phyloP scores from a whole-genome alignment of 92 coral and sea anemone genomes.

The Paramuricea clavata region DNA sequence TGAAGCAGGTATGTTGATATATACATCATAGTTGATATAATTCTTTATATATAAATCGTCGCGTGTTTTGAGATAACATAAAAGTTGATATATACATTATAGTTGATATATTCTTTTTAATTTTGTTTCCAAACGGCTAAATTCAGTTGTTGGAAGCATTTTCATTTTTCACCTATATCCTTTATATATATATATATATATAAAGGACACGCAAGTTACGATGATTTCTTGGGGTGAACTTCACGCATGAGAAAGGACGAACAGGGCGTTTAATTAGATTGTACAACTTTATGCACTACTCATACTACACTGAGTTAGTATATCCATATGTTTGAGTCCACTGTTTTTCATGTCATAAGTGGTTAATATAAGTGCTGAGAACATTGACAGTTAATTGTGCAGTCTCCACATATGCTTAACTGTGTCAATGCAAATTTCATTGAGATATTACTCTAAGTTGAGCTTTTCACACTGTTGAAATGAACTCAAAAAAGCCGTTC shows the following conservation, averaged over 20 bases:
- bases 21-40: background rate
- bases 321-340: background rate
- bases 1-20: conserved; percentile 28
- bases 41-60: too few relatives aligned
- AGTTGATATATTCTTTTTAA: background rate
- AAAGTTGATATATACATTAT: too few relatives aligned
- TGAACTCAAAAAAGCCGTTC: too few relatives aligned
- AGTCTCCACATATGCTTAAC: too few relatives aligned
- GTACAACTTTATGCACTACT: background rate
- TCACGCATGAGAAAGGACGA: background rate
- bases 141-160: background rate
- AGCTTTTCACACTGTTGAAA: too few relatives aligned
- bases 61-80: too few relatives aligned
- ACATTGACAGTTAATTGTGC: too few relatives aligned
- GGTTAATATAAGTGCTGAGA: too few relatives aligned
- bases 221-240: background rate
- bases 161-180: background rate
- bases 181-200: background rate
- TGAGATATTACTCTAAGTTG: too few relatives aligned
- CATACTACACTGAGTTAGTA: too few relatives aligned
- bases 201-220: background rate
- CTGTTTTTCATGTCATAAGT: background rate
- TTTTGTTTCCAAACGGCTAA: background rate
- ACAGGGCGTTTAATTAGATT: background rate
- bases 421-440: too few relatives aligned